Conservation (phyloP, 2,888 invertebrate genomes). For the Lasioglossum villosulum region DNA sequence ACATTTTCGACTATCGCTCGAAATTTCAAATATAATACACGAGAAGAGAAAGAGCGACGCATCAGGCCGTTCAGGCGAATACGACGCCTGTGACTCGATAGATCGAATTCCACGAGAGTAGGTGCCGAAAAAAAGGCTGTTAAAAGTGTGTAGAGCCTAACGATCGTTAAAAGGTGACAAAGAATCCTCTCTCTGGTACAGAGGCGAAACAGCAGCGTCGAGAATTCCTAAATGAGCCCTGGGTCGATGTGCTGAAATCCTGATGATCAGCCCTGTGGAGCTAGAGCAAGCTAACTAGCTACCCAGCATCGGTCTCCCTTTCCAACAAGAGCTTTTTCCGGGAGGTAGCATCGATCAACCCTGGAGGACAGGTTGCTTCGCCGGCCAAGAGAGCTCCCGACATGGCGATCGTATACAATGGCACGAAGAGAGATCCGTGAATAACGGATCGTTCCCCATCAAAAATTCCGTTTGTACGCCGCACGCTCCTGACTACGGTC, state of each 20-base stretch:
- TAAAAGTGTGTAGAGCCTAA: slow-evolving; percentile 27
- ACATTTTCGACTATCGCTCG: not conserved
- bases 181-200: slow-evolving; percentile 24
- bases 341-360: slow-evolving; percentile 67
- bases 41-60: not conserved
- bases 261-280: slow-evolving; percentile 35
- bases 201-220: slow-evolving; percentile 26
- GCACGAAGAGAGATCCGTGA: slow-evolving; percentile 73
- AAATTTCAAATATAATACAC: slow-evolving; percentile 2
- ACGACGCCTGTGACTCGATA: slow-evolving; percentile 37
- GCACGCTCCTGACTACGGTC: slow-evolving; percentile 24
- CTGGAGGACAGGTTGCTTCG: slow-evolving; percentile 65
- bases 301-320: not conserved
- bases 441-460: slow-evolving; percentile 77
- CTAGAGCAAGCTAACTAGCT: slow-evolving; percentile 17
- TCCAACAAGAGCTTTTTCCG: slow-evolving; percentile 13
- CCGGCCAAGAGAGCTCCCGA: slow-evolving; percentile 52
- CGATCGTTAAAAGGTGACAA: slow-evolving; percentile 45
- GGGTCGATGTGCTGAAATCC: slow-evolving; percentile 28
- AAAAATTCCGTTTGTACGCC: slow-evolving; percentile 80
- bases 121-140: slow-evolving; percentile 6
- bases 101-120: slow-evolving; percentile 43
- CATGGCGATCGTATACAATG: slow-evolving; percentile 74
- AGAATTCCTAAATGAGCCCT: slow-evolving; percentile 49
- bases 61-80: not conserved